Percentiles rank a stretch among this genome's conserved stretches.
phyloP scores from a whole-genome alignment of 23 tunicate species.

The Botrylloides violaceus region DNA sequence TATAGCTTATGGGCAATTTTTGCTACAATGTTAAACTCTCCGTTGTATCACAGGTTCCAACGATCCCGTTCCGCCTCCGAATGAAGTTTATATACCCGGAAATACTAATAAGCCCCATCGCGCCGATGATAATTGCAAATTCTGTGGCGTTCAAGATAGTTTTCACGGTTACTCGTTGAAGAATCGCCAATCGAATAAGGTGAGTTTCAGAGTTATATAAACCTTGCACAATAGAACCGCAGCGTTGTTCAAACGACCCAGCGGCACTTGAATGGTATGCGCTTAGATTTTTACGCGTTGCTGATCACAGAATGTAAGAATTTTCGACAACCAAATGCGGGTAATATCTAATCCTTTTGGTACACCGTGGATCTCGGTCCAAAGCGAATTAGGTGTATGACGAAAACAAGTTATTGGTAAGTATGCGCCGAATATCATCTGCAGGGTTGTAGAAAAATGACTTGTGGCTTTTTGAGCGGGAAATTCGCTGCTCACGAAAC shows the following conservation, averaged over 20 bases:
- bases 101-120: neutral
- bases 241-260: too few relatives aligned
- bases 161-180: neutral
- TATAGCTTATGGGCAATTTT: too few relatives aligned
- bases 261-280: neutral
- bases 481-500: neutral
- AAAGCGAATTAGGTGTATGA: too few relatives aligned
- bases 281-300: neutral
- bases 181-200: neutral
- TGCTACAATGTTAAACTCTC: too few relatives aligned
- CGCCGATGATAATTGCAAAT: neutral
- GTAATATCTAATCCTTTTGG: neutral
- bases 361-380: neutral
- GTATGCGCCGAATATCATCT: neutral
- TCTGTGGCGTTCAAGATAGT: neutral
- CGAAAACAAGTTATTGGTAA: too few relatives aligned
- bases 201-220: neutral
- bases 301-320: neutral
- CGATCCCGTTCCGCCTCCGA: constrained; percentile 1
- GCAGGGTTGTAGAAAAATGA: neutral
- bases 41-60: constrained; percentile 6
- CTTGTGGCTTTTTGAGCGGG: neutral
- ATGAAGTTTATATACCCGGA: neutral
- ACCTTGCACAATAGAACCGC: too few relatives aligned
- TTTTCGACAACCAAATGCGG: neutral